These are phyloP conservation scores for Stenotaenia linearis DNA, from an alignment of 2,888 invertebrate species.

Conservation along the genomic window DNA sequence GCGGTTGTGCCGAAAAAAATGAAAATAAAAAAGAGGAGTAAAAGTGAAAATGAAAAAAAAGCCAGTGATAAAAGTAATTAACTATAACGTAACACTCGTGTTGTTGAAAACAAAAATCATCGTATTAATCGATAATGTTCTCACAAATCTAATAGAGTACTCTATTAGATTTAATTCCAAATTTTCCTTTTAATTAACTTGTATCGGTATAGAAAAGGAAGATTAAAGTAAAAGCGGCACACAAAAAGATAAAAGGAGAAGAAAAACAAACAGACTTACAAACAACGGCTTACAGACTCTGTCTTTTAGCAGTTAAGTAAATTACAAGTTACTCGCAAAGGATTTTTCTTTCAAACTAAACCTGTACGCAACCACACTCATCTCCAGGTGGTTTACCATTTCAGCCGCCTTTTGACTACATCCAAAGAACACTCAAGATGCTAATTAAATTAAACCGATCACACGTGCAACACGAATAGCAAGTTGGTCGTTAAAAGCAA, in stretches of 20 bases:
- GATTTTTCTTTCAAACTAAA: neutral
- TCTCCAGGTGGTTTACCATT: neutral
- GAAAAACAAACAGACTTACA: too few relatives aligned
- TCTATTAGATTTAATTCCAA: too few relatives aligned
- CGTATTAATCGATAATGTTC: neutral
- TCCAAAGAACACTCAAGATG: neutral
- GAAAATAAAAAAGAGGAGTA: too few relatives aligned
- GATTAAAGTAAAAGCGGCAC: neutral
- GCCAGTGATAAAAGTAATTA: neutral
- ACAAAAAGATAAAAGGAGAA: neutral
- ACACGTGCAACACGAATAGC: neutral
- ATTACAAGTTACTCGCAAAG: neutral
- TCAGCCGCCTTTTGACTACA: neutral
- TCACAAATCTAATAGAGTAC: too few relatives aligned
- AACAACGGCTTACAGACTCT: neutral
- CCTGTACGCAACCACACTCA: neutral
- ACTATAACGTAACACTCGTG: too few relatives aligned
- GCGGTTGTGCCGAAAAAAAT: neutral
- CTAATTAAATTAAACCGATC: constrained; percentile 4
- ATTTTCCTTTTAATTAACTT: neutral
- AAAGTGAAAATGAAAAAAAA: neutral
- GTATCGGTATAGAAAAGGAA: neutral
- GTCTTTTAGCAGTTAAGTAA: neutral
- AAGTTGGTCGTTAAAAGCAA: neutral
- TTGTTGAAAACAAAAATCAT: neutral